phyloP scores from a whole-genome alignment of 2,113 vertebrate genomes.

The Equus przewalskii region DNA sequence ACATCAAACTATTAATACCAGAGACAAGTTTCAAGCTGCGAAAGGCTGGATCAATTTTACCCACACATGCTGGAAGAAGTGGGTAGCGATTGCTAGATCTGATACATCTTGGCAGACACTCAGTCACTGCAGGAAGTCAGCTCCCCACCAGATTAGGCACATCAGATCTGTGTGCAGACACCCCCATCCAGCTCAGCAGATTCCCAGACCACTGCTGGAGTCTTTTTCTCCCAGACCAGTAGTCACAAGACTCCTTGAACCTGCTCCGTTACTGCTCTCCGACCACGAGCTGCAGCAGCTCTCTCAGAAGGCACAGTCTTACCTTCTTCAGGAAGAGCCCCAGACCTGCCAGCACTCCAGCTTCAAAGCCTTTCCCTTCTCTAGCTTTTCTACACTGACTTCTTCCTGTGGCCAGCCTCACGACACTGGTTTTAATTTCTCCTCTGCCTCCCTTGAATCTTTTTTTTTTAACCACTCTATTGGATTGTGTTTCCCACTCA shows the following conservation, averaged over 20 bases:
- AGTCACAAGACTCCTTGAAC: not conserved
- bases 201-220: not conserved
- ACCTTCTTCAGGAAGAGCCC: not conserved
- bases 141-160: not conserved
- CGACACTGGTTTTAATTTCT: not conserved
- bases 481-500: not conserved
- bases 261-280: not conserved
- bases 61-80: conserved; percentile 28
- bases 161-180: not conserved
- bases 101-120: not conserved
- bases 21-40: not conserved
- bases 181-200: not conserved
- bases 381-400: not conserved
- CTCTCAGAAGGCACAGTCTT: not conserved
- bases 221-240: not conserved
- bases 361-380: not conserved
- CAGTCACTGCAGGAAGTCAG: not conserved
- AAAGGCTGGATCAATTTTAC: not conserved
- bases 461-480: not conserved
- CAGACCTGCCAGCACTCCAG: not conserved
- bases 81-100: not conserved
- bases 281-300: not conserved
- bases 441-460: not conserved
- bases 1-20: conserved; percentile 21
- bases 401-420: not conserved